phyloP scores from a whole-genome alignment of 2,888 invertebrate species.

The Pammene aurita region DNA sequence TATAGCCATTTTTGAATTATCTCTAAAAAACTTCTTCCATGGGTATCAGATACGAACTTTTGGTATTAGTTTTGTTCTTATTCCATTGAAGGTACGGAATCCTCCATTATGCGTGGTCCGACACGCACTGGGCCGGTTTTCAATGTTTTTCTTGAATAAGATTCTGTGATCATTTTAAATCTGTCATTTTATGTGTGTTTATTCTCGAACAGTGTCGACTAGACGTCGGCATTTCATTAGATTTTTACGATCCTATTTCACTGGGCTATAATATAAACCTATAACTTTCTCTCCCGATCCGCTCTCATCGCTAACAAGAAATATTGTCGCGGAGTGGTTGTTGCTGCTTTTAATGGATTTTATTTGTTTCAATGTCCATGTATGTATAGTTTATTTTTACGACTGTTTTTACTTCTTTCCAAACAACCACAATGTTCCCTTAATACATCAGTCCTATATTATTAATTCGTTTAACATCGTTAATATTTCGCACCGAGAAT shows the following conservation, averaged over 20 bases:
- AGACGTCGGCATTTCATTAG: constrained; percentile 57
- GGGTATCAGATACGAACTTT: no score
- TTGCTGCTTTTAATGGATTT: constrained; percentile 51
- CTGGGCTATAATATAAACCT: no score
- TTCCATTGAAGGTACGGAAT: no score
- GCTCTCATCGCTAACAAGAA: constrained; percentile 52
- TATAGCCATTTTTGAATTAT: no score
- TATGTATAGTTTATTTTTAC: constrained; percentile 20
- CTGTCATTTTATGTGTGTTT: constrained; percentile 35
- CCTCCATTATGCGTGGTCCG: no score
- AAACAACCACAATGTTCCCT: not conserved
- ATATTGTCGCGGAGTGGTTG: constrained; percentile 50
- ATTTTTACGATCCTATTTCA: constrained; percentile 62
- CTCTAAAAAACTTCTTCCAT: no score
- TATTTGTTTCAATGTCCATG: constrained; percentile 43
- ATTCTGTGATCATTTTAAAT: constrained; percentile 23
- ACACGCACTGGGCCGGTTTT: no score
- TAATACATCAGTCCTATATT: not conserved
- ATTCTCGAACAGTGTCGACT: constrained; percentile 41
- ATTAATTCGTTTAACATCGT: constrained; percentile 2
- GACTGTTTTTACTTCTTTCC: constrained; percentile 10
- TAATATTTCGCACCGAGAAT: constrained; percentile 16
- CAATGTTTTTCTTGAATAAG: constrained; percentile 22
- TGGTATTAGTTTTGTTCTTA: no score
- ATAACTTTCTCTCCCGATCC: constrained; percentile 52